These are phyloP conservation scores for Eubucco bourcierii DNA, from an alignment of 2,113 vertebrate species.

Conservation along the genomic window DNA sequence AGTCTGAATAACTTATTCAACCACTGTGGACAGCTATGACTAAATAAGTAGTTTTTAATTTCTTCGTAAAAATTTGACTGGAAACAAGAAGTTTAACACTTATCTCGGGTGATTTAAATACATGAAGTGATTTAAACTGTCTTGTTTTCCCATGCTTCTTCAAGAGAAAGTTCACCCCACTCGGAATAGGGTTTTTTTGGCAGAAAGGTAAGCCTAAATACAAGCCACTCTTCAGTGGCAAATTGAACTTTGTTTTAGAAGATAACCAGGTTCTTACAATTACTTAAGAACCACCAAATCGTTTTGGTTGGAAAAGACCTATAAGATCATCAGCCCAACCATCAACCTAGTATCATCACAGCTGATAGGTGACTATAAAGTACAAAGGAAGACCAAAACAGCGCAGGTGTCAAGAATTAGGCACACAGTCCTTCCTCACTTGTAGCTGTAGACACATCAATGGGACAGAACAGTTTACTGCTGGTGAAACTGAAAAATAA, in stretches of 20 bases:
- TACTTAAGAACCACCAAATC: not conserved
- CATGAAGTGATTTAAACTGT: not conserved
- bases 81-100: not conserved
- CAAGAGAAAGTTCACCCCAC: not conserved
- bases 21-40: not conserved
- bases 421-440: not conserved
- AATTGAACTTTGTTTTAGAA: not conserved
- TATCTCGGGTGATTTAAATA: no score
- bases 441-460: not conserved
- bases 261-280: not conserved
- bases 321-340: no score
- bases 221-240: not conserved
- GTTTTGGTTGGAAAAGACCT: no score
- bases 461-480: not conserved
- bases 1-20: not conserved
- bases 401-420: not conserved
- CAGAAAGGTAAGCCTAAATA: not conserved
- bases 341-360: no score
- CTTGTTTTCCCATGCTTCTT: not conserved
- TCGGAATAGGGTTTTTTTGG: not conserved
- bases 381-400: not conserved
- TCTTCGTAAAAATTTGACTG: fast-evolving
- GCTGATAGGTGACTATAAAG: not conserved
- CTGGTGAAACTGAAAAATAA: not conserved
- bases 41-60: not conserved